Percentiles rank a stretch among this genome's conserved stretches.
These are phyloP conservation scores for Meda fulgida DNA, from an alignment of 2,797 vertebrate genomes.

Conservation along the genomic window DNA sequence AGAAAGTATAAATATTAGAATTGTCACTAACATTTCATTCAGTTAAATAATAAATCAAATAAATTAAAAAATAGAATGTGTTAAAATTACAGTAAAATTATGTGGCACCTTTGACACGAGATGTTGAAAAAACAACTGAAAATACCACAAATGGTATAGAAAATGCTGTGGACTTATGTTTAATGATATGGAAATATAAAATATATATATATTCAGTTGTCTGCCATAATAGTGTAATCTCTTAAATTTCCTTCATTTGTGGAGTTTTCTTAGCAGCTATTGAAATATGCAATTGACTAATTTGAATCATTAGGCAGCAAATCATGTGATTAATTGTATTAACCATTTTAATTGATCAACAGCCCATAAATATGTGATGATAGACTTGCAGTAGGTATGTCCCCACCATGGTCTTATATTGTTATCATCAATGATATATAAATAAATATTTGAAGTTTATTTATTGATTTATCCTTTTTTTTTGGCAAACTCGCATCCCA, in stretches of 20 bases:
- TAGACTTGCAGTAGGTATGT: not conserved
- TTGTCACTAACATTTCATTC: not conserved
- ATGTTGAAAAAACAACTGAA: not conserved
- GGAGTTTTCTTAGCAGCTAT: not conserved
- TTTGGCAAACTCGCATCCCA: conserved; percentile 27
- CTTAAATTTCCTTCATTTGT: not conserved
- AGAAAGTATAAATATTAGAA: not conserved
- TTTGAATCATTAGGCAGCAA: not conserved
- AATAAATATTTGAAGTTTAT: not conserved
- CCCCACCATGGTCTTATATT: not conserved
- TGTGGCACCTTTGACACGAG: not conserved
- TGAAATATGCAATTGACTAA: not conserved
- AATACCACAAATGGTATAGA: not conserved
- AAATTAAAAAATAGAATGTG: no score
- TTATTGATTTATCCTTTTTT: conserved; percentile 13
- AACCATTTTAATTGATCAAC: not conserved
- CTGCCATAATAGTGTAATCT: not conserved
- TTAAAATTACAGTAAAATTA: not conserved
- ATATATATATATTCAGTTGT: not conserved
- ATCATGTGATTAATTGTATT: not conserved
- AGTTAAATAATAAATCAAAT: no score
- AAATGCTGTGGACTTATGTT: not conserved
- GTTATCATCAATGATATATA: not conserved
- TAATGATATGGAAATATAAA: not conserved
- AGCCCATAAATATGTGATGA: not conserved